Evolutionary conservation across 1,140 invertebrate species (phyloP).

Genomic region (Pteromalus puparum): DNA sequence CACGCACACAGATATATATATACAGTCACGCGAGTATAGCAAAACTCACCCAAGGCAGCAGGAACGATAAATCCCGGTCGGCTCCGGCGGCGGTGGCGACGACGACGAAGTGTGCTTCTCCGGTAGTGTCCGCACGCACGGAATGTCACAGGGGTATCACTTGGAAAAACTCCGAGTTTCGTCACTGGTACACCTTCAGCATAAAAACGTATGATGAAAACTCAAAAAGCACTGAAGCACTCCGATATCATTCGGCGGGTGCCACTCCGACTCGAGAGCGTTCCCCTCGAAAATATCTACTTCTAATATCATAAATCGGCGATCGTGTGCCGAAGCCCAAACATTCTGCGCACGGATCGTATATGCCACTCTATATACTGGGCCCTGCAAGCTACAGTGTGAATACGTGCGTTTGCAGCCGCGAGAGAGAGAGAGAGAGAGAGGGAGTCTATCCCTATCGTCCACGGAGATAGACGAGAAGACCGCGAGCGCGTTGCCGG

Average conservation of each 20-base stretch:
- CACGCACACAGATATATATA: neutral
- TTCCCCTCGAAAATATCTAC: neutral
- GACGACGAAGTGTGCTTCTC: neutral
- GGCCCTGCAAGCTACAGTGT: neutral
- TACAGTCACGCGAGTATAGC: neutral
- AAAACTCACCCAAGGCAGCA: neutral
- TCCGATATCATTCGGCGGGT: neutral
- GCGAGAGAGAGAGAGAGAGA: neutral
- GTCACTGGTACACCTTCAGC: neutral
- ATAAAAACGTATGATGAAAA: too few species aligned
- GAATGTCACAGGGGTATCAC: neutral
- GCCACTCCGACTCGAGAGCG: neutral
- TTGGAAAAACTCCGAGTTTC: neutral
- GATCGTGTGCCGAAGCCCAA: neutral
- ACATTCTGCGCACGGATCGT: too few species aligned
- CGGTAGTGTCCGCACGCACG: neutral
- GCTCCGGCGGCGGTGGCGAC: neutral
- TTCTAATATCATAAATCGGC: neutral
- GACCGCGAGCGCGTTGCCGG: neutral
- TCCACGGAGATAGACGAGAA: neutral
- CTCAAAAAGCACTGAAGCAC: neutral
- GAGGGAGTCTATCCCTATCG: too few species aligned
- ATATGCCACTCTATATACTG: slow-evolving; percentile 7
- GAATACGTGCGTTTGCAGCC: neutral
- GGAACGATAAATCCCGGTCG: neutral